These are phyloP conservation scores for Tipula confusa DNA, from an alignment of 2,888 invertebrate genomes.

Conservation along the genomic window DNA sequence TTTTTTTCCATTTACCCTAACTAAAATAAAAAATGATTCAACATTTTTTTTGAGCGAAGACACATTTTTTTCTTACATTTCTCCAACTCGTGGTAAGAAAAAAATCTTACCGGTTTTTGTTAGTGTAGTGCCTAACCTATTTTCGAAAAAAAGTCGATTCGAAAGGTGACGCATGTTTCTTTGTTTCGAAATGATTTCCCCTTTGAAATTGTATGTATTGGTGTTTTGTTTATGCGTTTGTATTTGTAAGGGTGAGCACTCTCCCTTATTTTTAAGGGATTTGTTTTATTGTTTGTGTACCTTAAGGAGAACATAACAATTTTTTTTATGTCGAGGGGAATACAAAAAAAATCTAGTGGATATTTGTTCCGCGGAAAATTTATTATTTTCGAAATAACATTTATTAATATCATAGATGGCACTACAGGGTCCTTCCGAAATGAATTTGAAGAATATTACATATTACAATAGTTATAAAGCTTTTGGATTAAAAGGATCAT, in stretches of 20 bases:
- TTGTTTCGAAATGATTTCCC: background rate
- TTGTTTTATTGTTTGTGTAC: conserved; percentile 3
- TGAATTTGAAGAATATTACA: background rate
- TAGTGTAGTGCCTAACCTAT: background rate
- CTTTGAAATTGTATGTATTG: background rate
- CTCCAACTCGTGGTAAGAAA: background rate
- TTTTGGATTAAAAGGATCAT: no score
- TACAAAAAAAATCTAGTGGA: background rate
- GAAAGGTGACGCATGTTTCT: background rate
- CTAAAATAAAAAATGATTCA: background rate
- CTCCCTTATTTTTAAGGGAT: background rate
- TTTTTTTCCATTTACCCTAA: background rate
- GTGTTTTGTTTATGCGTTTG: background rate
- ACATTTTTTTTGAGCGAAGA: conserved; percentile 26
- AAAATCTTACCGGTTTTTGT: conserved; percentile 25
- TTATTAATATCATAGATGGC: background rate
- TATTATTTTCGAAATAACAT: background rate
- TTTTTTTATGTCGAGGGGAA: background rate
- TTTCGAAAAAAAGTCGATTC: background rate
- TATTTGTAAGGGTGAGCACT: background rate
- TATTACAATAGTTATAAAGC: no score
- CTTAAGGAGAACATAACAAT: background rate
- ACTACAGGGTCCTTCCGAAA: background rate
- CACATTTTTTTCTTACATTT: conserved; percentile 13
- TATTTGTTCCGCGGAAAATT: background rate